Evolutionary conservation across 2,113 vertebrate genomes (phyloP).

Genomic region (Gymnorhina tibicen): DNA sequence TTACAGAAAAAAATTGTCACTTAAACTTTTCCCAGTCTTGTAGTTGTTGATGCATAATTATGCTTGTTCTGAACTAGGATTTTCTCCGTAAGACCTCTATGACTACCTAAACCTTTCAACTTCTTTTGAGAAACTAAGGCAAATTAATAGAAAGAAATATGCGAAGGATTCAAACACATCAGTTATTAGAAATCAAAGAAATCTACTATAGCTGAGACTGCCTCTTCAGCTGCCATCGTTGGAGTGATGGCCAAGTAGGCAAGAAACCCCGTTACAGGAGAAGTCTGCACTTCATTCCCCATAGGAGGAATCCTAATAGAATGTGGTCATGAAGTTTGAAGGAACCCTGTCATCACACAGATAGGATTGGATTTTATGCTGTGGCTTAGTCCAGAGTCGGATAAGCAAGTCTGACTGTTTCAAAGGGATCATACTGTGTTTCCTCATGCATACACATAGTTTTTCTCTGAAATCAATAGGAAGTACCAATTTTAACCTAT

Average conservation of each 20-base stretch:
- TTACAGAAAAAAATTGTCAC: neutral
- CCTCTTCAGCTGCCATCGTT: neutral
- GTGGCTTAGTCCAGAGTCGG: neutral
- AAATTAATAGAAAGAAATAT: neutral
- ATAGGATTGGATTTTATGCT: neutral
- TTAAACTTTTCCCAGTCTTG: neutral
- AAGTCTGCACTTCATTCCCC: neutral
- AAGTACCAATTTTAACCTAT: neutral
- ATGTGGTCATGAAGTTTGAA: neutral
- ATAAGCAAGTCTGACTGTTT: neutral
- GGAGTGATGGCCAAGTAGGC: neutral
- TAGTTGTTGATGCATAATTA: neutral
- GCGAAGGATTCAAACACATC: neutral
- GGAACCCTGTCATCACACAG: neutral
- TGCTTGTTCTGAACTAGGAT: neutral
- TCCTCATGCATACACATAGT: neutral
- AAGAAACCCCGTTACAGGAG: neutral
- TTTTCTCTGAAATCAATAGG: neutral
- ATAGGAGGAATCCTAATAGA: neutral
- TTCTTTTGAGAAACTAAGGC: neutral
- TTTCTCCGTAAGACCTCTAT: neutral
- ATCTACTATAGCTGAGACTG: neutral
- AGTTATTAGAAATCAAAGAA: neutral
- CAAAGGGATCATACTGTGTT: neutral
- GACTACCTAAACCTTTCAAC: neutral